A percentile compares a stretch with the other conserved stretches of the same genome.
Evolutionary conservation across 2,797 vertebrate species (phyloP).

Genomic region (Poecile montanus): DNA sequence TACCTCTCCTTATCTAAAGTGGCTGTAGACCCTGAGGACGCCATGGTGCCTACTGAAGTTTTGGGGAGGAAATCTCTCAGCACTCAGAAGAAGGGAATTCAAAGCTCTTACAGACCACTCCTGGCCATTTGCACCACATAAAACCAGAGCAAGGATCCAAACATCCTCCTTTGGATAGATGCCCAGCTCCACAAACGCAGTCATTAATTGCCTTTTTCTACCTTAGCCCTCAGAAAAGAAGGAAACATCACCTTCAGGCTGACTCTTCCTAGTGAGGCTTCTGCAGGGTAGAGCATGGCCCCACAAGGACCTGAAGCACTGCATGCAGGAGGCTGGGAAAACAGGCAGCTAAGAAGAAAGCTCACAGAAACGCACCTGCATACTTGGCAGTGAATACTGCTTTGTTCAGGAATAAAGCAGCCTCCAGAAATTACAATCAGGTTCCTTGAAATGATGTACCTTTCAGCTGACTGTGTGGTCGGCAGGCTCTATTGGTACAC

Average conservation of each 20-base stretch:
- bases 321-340: neutral
- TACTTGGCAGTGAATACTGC: neutral
- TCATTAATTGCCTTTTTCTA: neutral
- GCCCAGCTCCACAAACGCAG: rapidly evolving
- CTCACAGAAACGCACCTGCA: neutral
- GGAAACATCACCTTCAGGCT: neutral
- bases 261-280: neutral
- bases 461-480: neutral
- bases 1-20: neutral
- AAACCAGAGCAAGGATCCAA: neutral
- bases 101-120: neutral
- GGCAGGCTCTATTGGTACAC: neutral
- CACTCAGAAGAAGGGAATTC: neutral
- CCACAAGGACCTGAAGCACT: neutral
- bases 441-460: neutral
- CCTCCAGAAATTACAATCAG: neutral
- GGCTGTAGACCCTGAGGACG: neutral
- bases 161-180: rapidly evolving
- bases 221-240: neutral
- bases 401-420: neutral
- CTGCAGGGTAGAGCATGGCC: neutral
- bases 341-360: neutral
- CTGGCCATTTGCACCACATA: neutral
- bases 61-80: neutral
- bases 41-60: neutral